Base-by-base conservation (phyloP, 64 coral and sea anemone species). In the Platygyra sinensis region DNA sequence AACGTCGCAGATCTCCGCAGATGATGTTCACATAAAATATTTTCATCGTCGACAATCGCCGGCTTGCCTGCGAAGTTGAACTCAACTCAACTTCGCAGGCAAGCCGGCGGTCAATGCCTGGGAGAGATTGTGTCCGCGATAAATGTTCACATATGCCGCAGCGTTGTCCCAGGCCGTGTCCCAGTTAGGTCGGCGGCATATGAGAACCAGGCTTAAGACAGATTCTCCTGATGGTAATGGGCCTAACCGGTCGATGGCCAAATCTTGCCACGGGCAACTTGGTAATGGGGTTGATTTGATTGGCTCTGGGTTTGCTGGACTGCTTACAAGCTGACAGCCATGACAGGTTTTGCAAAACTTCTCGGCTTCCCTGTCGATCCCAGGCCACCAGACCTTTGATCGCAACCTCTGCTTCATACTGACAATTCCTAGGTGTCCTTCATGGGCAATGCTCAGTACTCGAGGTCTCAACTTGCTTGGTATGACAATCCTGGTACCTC, bases 321-420 rank as follows among this genome's bases (percentile, higher is more conserved):
- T 61, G 27, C 82, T 71, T 67, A 86, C 62, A 30, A 86, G 57
- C 63, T 86, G 82, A 67, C 82, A 86, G 10, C 82, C 82, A 86
- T 67, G 27, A 83, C 80, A 83, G 8, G 80, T 64, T 63, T 64
- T 83, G 30, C 57, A 83, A 32, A 60, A 60, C 19, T 63, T 57
- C 28, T 83, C 80, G 3, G 60, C 80, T 27, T 83, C 52, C 62
- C 29, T 52, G 49, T 80, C 28, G 8, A 80, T 80, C 16, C 10
- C 36, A 18, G 10, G 10, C 78, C 78, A 80, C 78, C 78, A 80
- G 1, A 80, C 31, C 16, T 80, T 80, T 28, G 4, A 38, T 16
- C 78, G 36, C 52, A 80, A 49, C 52, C 78, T 36, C 49, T 80
- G 78, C 51, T 80, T 80, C 52, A 59, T 80, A 13, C 49, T 80